Base-by-base conservation (phyloP, 1,140 invertebrate genomes). In the Leptinotarsa lineolata region DNA sequence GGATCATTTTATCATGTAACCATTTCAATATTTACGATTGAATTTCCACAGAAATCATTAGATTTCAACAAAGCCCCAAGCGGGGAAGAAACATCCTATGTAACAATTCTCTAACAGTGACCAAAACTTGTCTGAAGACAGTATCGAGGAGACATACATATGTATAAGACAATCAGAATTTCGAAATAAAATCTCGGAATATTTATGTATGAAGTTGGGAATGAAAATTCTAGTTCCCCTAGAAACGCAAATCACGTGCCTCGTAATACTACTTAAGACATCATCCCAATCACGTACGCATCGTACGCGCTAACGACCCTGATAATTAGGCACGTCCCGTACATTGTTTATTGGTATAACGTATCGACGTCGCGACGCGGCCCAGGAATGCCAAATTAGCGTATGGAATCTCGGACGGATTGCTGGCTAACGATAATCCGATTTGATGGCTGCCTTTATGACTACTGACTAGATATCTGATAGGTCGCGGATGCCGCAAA, bases 271-370 rank as follows among this genome's bases (percentile, higher is more conserved):
- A 20, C 60, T 63, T 24, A 24, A 63, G 8, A 66, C 22, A 66
- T 66, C 22, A 66, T 30, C 18, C 48, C 13, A 22, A n/a, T 69
- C 68, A 69, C 68, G 68, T 69, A 69, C 68, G 24, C 13, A 66
- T 4, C 68, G 68, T 59, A 59, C 68, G 58, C 68, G 22, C 54
- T 66, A 66, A 69, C 68, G 54, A 54, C 46, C 24, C 46, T 30
- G 8, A 21, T 69, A 69, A 69, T 69, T 69, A 69, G 54, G 68
- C 68, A 69, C 68, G 68, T 69, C 48, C 48, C 21, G 54, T 69
- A 69, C 21, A 69, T 69, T 69, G 68, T 69, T 69, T 69, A 69
- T 69, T 69, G 68, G 68, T 24, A 69, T 69, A 69, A 69, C 68
- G 46, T 48, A 46, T 39, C 64, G 64, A 66, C 64, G 64, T 66